Evolutionary conservation across 1,140 invertebrate species (phyloP), one percentile per base, ranked within the genome.

Genomic region (Penaeus vannamei): DNA sequence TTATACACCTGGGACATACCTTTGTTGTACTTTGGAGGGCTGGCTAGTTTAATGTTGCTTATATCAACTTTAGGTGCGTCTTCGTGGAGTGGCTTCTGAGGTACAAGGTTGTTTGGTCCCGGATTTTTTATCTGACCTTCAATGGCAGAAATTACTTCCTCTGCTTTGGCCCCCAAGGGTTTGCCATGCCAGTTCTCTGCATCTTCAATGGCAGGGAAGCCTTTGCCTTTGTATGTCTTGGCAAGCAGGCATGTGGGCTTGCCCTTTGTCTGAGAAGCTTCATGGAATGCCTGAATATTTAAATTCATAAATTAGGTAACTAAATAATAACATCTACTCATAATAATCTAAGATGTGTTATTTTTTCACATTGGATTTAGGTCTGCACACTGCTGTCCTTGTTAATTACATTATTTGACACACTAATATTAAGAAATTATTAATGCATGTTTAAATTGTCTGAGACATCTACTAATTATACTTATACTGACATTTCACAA

Each of bases 121-220:
- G 92, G 92, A 87, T 95, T 96, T 93, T 96, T 96, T 72, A 97
- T 94, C 89, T 95, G 92, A 10, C 93, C 92, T 91, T 95, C 94
- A 62, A 98, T 93, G 92, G 96, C 84, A 22, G 77, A 94, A 86
- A 99, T 95, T 10, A 97, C 95, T 90, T 95, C 94, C 10, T 95
- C 95, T 14, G 96, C 95, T 92, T 98, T 96, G 60, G 95, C 95
- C 3, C 97, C 98, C 46, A 99, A 93, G 0, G 98, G 95, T 93
- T 99, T 99, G 66, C 99, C 99, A 93, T 99, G 99, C 98, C 98
- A 99, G 93, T 99, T 98, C 79, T 98, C 96, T 90, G 95, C 77
- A 94, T 99, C 97, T 93, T 99, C 98, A 92, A 99, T 98, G 59
- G 95, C 94, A 92, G 83, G 95, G 93, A 98, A 98, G 90, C 96